These are phyloP conservation scores for Nanger granti DNA, from an alignment of 2,113 vertebrate genomes.

Conservation along the genomic window DNA sequence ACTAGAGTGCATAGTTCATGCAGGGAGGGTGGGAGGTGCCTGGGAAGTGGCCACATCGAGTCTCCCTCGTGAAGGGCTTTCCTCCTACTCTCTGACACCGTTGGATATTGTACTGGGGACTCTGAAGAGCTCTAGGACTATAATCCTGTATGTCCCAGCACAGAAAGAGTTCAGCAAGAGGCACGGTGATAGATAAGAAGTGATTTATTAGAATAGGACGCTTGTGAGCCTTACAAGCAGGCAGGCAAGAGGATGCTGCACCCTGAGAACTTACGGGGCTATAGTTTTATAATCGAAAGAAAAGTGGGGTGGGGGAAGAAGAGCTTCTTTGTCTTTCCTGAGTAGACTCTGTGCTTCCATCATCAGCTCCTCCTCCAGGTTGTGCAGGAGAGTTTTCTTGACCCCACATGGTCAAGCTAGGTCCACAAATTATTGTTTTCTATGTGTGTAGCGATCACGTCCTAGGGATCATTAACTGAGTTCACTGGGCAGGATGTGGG, in stretches of 20 bases:
- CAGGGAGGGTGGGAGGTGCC: not conserved
- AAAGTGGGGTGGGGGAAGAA: not conserved
- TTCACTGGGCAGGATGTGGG: not conserved
- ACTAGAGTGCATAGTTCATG: not conserved
- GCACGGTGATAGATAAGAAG: not conserved
- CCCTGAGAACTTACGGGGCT: not conserved
- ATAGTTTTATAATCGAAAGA: not conserved
- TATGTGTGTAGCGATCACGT: not conserved
- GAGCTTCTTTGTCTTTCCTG: not conserved
- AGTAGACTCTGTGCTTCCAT: not conserved
- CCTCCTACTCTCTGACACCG: not conserved
- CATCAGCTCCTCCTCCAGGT: not conserved
- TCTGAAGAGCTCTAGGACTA: not conserved
- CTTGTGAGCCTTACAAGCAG: not conserved
- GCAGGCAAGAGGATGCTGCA: not conserved
- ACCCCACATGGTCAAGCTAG: not conserved
- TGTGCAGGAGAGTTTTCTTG: not conserved
- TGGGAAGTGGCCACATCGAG: not conserved
- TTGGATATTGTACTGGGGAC: not conserved
- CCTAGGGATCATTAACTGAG: not conserved
- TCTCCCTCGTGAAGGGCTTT: not conserved
- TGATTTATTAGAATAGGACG: not conserved
- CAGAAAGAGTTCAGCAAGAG: not conserved
- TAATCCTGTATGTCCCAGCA: not conserved
- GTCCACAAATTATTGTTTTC: not conserved